Conservation (phyloP, 2,888 invertebrate species). For the Amphimallon solstitiale region DNA sequence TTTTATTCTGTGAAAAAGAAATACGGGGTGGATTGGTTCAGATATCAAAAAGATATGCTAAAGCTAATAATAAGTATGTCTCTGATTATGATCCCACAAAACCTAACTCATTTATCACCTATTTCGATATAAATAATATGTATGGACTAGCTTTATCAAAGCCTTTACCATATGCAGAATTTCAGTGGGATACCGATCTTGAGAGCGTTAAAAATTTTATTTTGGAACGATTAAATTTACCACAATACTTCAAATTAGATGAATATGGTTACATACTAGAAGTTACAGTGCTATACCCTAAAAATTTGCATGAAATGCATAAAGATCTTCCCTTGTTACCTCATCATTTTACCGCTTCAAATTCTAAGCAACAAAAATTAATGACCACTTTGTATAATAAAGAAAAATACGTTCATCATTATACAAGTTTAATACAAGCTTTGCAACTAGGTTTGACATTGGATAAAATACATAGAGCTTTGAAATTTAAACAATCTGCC, state of each 20-base stretch:
- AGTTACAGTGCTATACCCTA: conserved; percentile 5
- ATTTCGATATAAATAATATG: conserved; percentile 53
- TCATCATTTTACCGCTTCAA: not conserved
- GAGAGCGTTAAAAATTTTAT: too few relatives aligned
- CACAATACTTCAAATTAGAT: not conserved
- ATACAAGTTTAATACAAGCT: conserved; percentile 7
- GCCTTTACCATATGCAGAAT: not conserved
- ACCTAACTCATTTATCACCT: conserved; percentile 48
- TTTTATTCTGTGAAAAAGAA: conserved; percentile 49
- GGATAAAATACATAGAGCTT: not conserved
- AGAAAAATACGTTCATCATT: conserved; percentile 22
- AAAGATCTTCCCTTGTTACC: conserved; percentile 9
- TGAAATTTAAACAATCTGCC: conserved; percentile 5
- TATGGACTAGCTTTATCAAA: conserved; percentile 46
- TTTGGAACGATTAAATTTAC: not conserved
- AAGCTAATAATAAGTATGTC: conserved; percentile 57
- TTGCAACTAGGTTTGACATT: conserved; percentile 9
- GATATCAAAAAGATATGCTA: conserved; percentile 47
- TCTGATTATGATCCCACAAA: conserved; percentile 48
- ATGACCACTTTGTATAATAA: conserved; percentile 17
- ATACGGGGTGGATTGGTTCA: conserved; percentile 45
- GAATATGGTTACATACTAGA: conserved; percentile 14
- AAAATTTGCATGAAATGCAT: not conserved
- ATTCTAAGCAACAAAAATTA: conserved; percentile 10
- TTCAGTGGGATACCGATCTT: too few relatives aligned